Evolutionary conservation across 2,888 invertebrate species (phyloP).

Genomic region (Cephonodes hylas): DNA sequence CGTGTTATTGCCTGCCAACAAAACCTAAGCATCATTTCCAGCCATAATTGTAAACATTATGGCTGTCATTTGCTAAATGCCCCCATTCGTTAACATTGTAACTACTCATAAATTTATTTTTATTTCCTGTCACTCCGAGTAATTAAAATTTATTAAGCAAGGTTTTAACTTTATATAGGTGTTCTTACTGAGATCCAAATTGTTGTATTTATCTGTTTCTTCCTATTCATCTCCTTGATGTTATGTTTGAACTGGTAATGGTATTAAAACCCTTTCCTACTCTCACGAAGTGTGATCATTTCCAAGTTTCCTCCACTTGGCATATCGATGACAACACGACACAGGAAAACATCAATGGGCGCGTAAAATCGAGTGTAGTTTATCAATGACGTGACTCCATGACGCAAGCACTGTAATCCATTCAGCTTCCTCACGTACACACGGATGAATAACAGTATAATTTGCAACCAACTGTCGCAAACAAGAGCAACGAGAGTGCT

Average conservation of each 20-base stretch:
- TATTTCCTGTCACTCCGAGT: neutral
- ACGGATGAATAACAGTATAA: constrained; percentile 19
- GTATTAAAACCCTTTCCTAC: neutral
- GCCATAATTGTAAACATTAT: neutral
- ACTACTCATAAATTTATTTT: neutral
- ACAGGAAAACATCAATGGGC: neutral
- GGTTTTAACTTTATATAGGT: too few relatives aligned
- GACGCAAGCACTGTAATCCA: constrained; percentile 7
- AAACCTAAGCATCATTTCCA: neutral
- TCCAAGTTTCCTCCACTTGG: neutral
- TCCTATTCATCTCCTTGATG: too few relatives aligned
- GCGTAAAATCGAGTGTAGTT: neutral
- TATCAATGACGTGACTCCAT: neutral
- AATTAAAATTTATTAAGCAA: too few relatives aligned
- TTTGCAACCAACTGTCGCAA: constrained; percentile 6
- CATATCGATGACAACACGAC: neutral
- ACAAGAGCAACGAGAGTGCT: neutral
- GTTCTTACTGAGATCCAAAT: too few relatives aligned
- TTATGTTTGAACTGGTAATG: too few relatives aligned
- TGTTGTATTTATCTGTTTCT: too few relatives aligned
- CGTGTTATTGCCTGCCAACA: neutral
- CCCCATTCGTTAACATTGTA: constrained; percentile 1
- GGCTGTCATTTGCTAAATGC: neutral
- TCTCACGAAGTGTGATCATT: neutral
- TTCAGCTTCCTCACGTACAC: constrained; percentile 16